Evolutionary conservation across 2,888 invertebrate genomes (phyloP).

Genomic region (Heliconius aoede): DNA sequence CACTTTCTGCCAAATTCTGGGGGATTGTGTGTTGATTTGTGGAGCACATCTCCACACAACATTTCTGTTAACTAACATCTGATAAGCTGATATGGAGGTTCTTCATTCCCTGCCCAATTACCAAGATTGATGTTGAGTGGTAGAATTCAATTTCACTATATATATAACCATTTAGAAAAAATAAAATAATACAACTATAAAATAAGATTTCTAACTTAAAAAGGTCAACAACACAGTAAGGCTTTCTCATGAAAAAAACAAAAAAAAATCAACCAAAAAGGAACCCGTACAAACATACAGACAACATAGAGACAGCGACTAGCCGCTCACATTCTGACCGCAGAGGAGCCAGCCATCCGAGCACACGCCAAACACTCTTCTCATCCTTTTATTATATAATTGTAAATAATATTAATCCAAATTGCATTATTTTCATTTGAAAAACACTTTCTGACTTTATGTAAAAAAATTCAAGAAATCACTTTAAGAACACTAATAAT

Average conservation of each 20-base stretch:
- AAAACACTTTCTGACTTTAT: not conserved
- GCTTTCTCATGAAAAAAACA: constrained; percentile 19
- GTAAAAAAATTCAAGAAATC: not conserved
- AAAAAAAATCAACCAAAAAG: constrained; percentile 53
- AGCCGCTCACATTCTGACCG: constrained; percentile 81
- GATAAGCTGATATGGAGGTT: too few relatives aligned
- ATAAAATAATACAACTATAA: not conserved
- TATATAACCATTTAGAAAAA: not conserved
- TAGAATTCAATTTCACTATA: too few relatives aligned
- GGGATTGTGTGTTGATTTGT: too few relatives aligned
- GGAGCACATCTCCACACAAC: too few relatives aligned
- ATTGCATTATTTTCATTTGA: constrained; percentile 33
- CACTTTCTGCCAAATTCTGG: too few relatives aligned
- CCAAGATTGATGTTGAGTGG: too few relatives aligned
- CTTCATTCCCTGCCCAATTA: too few relatives aligned
- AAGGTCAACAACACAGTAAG: not conserved
- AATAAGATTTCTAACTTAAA: too few relatives aligned
- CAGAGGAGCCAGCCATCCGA: constrained; percentile 81
- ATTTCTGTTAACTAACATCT: too few relatives aligned
- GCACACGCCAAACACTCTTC: constrained; percentile 82
- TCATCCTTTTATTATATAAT: constrained; percentile 62
- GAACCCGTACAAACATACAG: constrained; percentile 74
- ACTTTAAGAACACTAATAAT: not conserved
- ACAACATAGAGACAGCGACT: constrained; percentile 78
- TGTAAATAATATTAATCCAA: constrained; percentile 41